Percentiles rank a stretch among this genome's conserved stretches.
phyloP scores from a whole-genome alignment of 2,888 invertebrate species.

The Chorisops tibialis region DNA sequence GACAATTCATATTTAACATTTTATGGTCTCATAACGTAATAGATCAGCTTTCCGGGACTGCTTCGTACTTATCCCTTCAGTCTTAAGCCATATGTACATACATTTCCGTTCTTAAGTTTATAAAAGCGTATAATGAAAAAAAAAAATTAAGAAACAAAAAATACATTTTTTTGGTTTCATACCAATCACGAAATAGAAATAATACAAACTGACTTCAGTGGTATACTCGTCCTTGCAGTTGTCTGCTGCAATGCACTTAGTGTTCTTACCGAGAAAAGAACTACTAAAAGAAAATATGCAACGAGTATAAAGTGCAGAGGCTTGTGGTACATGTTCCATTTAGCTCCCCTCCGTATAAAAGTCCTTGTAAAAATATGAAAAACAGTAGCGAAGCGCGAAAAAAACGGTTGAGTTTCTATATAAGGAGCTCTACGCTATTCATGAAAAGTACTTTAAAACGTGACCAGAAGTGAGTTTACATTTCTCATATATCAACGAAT shows the following conservation, averaged over 20 bases:
- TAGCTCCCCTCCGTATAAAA: not conserved
- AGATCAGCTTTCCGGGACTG: too few species aligned
- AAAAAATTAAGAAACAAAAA: constrained; percentile 21
- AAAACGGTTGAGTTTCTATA: not conserved
- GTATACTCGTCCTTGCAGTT: too few species aligned
- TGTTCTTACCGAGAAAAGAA: not conserved
- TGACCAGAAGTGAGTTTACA: constrained; percentile 33
- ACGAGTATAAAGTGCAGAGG: constrained; percentile 11
- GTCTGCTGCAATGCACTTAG: constrained; percentile 10
- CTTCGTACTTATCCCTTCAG: too few species aligned
- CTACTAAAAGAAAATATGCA: not conserved
- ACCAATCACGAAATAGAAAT: too few species aligned
- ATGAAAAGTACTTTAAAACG: constrained; percentile 32
- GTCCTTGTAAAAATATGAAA: constrained; percentile 7
- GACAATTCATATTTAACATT: too few species aligned
- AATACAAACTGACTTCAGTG: too few species aligned
- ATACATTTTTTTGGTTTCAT: constrained; percentile 11
- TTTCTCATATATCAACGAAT: constrained; percentile 31
- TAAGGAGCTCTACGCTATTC: constrained; percentile 19
- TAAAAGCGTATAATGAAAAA: not conserved
- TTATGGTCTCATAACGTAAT: too few species aligned
- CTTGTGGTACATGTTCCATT: constrained; percentile 16
- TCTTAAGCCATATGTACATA: too few species aligned
- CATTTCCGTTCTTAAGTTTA: too few species aligned
- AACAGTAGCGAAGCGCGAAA: constrained; percentile 7